Evolutionary conservation across 2,797 vertebrate genomes (phyloP).

Genomic region (Pterois miles): DNA sequence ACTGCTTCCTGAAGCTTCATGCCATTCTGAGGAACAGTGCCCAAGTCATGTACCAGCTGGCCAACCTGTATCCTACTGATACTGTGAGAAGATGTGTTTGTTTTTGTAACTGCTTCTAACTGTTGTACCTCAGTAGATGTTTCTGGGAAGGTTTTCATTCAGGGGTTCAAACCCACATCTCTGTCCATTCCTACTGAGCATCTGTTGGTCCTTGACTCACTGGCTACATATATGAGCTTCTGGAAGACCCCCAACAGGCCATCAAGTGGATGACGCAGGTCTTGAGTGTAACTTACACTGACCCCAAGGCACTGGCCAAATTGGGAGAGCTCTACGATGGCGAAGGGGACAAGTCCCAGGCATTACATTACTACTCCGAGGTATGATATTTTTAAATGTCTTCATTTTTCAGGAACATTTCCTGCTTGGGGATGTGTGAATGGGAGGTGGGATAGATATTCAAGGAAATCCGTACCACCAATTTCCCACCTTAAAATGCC

Average conservation of each 20-base stretch:
- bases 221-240: slow-evolving; percentile 87
- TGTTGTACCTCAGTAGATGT: neutral
- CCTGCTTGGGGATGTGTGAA: too few relatives aligned
- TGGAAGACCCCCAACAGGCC: slow-evolving; percentile 92
- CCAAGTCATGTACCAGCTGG: slow-evolving; percentile 94
- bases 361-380: slow-evolving; percentile 96
- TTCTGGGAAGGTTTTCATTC: neutral
- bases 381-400: slow-evolving; percentile 60
- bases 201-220: slow-evolving; percentile 51
- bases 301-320: slow-evolving; percentile 90
- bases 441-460: too few relatives aligned
- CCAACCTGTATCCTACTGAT: slow-evolving; percentile 91
- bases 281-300: slow-evolving; percentile 92
- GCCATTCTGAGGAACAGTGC: slow-evolving; percentile 93
- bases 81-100: too few relatives aligned
- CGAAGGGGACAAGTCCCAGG: slow-evolving; percentile 96
- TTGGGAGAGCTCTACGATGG: slow-evolving; percentile 91
- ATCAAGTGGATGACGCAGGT: slow-evolving; percentile 96
- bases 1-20: slow-evolving; percentile 96
- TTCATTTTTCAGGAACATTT: too few relatives aligned
- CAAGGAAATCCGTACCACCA: too few relatives aligned
- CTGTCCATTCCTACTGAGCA: neutral
- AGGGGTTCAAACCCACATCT: neutral
- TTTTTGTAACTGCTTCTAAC: neutral
- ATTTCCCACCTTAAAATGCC: too few relatives aligned